Conservation (phyloP, 2,888 invertebrate species). For the Chaetoderma sp. region DNA sequence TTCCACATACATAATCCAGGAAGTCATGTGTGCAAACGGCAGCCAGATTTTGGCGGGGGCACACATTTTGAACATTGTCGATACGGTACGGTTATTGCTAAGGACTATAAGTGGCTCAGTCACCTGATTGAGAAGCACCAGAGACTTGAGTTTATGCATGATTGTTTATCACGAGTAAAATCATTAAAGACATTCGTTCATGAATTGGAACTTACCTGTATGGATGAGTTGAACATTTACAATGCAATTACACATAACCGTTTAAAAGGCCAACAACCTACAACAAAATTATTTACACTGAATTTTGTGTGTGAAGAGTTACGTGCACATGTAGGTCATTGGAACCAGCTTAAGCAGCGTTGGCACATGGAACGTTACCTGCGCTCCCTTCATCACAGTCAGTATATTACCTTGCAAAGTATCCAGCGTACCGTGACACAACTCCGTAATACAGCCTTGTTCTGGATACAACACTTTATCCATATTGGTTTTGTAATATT, state of each 20-base stretch:
- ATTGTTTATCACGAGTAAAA: constrained; percentile 55
- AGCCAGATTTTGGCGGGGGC: constrained; percentile 52
- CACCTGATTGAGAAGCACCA: constrained; percentile 56
- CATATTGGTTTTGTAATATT: constrained; percentile 65
- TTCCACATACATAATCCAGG: constrained; percentile 61
- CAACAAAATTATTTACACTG: constrained; percentile 61
- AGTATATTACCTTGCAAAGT: constrained; percentile 55
- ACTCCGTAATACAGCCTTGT: constrained; percentile 56
- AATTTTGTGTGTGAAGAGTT: constrained; percentile 67
- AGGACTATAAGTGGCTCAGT: constrained; percentile 54
- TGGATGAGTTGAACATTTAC: constrained; percentile 57
- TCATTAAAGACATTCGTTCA: constrained; percentile 51
- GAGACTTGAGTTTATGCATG: constrained; percentile 57
- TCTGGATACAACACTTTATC: constrained; percentile 62
- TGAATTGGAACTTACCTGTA: constrained; percentile 55
- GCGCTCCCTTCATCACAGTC: constrained; percentile 49
- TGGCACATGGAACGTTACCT: constrained; percentile 61
- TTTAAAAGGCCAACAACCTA: constrained; percentile 35
- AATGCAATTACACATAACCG: constrained; percentile 57
- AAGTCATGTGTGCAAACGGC: constrained; percentile 55
- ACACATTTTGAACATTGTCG: constrained; percentile 61
- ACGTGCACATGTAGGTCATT: constrained; percentile 62
- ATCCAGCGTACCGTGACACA: constrained; percentile 49
- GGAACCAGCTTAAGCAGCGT: constrained; percentile 65
- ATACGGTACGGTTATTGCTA: constrained; percentile 50